Conservation (phyloP, 2,113 vertebrate species). For the Sphyrna mokarran region DNA sequence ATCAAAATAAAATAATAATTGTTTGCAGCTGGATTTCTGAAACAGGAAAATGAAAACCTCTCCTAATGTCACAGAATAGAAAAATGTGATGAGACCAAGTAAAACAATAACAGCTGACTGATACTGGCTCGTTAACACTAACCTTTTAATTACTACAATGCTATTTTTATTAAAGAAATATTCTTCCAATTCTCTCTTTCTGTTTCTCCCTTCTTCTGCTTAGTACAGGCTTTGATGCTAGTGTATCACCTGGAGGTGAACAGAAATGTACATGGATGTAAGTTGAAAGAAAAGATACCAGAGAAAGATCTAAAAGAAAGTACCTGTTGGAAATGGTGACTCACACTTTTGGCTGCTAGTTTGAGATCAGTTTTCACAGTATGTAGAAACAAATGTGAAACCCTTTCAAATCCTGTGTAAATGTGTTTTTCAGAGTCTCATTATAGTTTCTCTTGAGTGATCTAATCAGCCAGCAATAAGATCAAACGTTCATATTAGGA, state of each 20-base stretch:
- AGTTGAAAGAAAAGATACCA: background rate
- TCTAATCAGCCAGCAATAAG: constrained; percentile 1
- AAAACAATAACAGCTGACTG: background rate
- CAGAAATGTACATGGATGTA: background rate
- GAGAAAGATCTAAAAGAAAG: background rate
- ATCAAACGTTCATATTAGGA: constrained; percentile 34
- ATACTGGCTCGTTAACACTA: background rate
- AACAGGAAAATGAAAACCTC: background rate
- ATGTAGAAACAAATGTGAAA: constrained; percentile 11
- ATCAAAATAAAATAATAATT: constrained; percentile 5
- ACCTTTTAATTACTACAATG: background rate
- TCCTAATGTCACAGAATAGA: background rate
- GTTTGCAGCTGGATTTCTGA: background rate
- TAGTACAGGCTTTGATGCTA: background rate
- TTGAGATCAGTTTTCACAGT: constrained; percentile 16
- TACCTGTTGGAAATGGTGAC: constrained; percentile 20
- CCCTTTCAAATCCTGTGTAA: background rate
- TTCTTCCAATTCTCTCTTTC: background rate
- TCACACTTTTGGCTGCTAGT: background rate
- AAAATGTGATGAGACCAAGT: background rate
- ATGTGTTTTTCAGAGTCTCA: constrained; percentile 30
- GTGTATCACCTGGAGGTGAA: background rate
- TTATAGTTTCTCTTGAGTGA: constrained; percentile 16
- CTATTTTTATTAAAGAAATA: background rate
- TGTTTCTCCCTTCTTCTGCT: background rate